Evolutionary conservation across 2,888 invertebrate genomes (phyloP).

Genomic region (Andrena bucephala): DNA sequence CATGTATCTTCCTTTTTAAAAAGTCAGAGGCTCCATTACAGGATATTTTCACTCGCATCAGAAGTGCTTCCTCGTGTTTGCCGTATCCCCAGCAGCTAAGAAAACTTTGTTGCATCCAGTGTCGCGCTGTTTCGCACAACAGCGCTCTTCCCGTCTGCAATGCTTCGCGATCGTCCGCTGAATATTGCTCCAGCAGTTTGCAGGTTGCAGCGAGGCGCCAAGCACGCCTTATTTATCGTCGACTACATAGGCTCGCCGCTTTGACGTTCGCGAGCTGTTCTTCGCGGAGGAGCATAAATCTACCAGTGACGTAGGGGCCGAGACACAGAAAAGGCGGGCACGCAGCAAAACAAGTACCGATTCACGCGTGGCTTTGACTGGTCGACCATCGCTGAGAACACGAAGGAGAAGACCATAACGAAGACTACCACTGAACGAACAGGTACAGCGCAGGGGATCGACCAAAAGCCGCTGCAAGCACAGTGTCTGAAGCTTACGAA

Average conservation of each 20-base stretch:
- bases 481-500: no score
- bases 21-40: neutral
- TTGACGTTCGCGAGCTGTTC: slow-evolving; percentile 28
- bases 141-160: no score
- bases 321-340: slow-evolving; percentile 44
- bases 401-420: neutral
- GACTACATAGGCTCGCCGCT: neutral
- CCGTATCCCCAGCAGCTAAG: neutral
- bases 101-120: neutral
- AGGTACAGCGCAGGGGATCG: no score
- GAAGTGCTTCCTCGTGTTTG: neutral
- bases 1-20: neutral
- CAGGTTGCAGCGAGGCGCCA: slow-evolving; percentile 1
- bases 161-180: slow-evolving; percentile 2
- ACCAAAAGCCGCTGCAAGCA: no score
- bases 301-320: slow-evolving; percentile 2
- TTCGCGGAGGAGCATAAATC: slow-evolving; percentile 30
- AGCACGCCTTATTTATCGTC: slow-evolving; percentile 36
- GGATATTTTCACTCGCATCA: neutral
- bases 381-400: neutral
- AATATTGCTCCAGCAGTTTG: slow-evolving; percentile 21
- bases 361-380: neutral
- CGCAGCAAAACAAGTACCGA: neutral
- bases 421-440: neutral
- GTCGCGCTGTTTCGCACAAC: neutral